Evolutionary conservation across 2,113 vertebrate species (phyloP), one percentile per base, ranked within the genome.

Genomic region (Cyphomyrus plagiostoma): DNA sequence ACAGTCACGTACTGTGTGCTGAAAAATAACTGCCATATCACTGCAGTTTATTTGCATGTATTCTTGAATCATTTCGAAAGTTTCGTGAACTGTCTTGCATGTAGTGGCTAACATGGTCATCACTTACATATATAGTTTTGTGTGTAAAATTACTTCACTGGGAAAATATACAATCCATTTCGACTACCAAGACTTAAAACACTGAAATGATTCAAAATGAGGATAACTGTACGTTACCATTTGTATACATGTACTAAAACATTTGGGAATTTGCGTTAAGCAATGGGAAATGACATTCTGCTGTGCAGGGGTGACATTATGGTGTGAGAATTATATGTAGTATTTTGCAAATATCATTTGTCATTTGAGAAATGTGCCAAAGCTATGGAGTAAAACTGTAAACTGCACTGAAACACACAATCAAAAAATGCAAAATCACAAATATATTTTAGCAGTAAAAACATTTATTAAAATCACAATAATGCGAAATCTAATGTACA

Each of bases 391-490:
- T n/a, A 26, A 66, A 2, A 62, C n/a, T 11, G 9, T 26, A 66
- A 66, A 66, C 58, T 26, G 23, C 53, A 56, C 53, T 21, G 53
- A 56, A 56, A 70, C 62, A 30, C 62, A 26, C 62, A 66, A 9
- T 26, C 62, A 70, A 13, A 70, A 30, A 13, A 70, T 13, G n/a
- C 10, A 13, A 26, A 70, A 70, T 70, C 1, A 80, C 5, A n/a
- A 53, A 6, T 39, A 90, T 85, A 80, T 49, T 90, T 91, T 90
- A 90, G 88, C 74, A 91, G 53, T 86, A 58, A 74, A 46, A 86
- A 86, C 87, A 49, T 80, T 82, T 95, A 93, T 92, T 94, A 93
- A 95, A 93, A 92, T 91, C 93, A 91, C 92, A 94, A 94, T 93
- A 93, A 92, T 93, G 94, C 93, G 95, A 62, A 21, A 62, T 62